Percentiles rank a stretch among this genome's conserved stretches.
These are phyloP conservation scores for Eupristina koningsbergeri DNA, from an alignment of 1,140 invertebrate genomes.

Conservation along the genomic window DNA sequence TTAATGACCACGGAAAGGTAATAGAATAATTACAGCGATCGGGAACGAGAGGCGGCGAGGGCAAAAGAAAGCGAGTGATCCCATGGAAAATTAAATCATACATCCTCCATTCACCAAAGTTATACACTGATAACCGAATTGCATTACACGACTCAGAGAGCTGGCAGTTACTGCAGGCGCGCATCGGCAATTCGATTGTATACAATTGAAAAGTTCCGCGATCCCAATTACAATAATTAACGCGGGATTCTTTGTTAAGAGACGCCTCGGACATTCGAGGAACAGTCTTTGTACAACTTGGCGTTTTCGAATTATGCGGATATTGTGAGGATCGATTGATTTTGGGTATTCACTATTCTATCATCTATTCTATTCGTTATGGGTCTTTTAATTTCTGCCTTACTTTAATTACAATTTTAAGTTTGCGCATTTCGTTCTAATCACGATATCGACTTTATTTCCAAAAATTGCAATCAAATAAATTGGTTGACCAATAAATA, in stretches of 20 bases:
- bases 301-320: constrained; percentile 15
- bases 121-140: background rate
- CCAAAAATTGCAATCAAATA: no score
- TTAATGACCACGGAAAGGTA: constrained; percentile 26
- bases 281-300: background rate
- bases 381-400: no score
- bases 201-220: background rate
- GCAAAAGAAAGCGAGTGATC: background rate
- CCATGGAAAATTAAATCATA: background rate
- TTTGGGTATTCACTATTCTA: no score
- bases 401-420: no score
- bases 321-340: background rate
- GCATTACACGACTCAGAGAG: background rate
- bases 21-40: constrained; percentile 34
- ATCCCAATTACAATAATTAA: constrained; percentile 18
- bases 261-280: background rate
- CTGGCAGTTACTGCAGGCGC: no score
- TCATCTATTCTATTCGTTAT: no score
- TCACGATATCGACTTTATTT: no score
- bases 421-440: no score
- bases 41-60: background rate
- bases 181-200: background rate
- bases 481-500: no score
- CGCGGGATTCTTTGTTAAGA: background rate
- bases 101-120: background rate